A percentile compares a stretch with the other conserved stretches of the same genome.
Evolutionary conservation across 2,888 invertebrate genomes (phyloP).

Genomic region (Melitaea athalia): DNA sequence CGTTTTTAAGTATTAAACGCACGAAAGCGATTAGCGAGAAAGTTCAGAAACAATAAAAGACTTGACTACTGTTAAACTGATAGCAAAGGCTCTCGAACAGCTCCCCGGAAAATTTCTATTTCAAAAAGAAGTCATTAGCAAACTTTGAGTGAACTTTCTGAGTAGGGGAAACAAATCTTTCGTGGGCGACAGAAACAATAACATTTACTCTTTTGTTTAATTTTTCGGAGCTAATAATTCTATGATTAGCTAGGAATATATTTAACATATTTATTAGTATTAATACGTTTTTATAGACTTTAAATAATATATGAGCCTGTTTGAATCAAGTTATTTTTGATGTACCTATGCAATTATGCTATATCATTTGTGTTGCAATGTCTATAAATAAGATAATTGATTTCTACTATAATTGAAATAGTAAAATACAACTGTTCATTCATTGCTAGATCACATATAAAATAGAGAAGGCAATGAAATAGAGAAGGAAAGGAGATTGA

Average conservation of each 20-base stretch:
- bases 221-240: conserved; percentile 33
- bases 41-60: conserved; percentile 58
- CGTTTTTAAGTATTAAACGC: conserved; percentile 44
- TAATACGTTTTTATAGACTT: too few species aligned
- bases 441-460: too few species aligned
- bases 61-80: conserved; percentile 68
- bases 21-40: conserved; percentile 47
- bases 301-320: too few species aligned
- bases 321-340: too few species aligned
- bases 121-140: conserved; percentile 77
- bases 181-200: conserved; percentile 60
- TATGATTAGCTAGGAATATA: conserved; percentile 24
- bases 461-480: too few species aligned
- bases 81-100: conserved; percentile 66
- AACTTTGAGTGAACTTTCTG: conserved; percentile 67
- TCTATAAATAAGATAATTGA: too few species aligned
- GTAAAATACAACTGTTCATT: too few species aligned
- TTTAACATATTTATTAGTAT: background rate
- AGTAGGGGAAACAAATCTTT: conserved; percentile 72
- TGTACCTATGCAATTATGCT: too few species aligned
- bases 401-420: too few species aligned
- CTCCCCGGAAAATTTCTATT: conserved; percentile 64
- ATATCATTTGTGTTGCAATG: too few species aligned
- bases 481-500: too few species aligned
- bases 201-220: conserved; percentile 62